Evolutionary conservation across 2,797 vertebrate genomes (phyloP).

Genomic region (Sternarchorhynchus goeldii): DNA sequence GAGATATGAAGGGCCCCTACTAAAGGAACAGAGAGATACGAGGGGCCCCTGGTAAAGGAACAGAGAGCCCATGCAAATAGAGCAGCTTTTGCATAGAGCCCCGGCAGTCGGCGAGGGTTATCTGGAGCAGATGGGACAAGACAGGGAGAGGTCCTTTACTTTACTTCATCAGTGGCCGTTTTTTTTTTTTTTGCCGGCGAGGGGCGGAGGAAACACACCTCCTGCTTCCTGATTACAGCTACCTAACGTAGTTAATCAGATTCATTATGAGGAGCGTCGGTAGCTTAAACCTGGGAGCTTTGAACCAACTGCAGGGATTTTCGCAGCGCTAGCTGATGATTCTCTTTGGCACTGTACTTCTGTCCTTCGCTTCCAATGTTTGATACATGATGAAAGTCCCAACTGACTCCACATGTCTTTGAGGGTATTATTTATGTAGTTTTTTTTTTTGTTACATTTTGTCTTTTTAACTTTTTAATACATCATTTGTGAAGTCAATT

Average conservation of each 20-base stretch:
- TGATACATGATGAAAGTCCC: constrained; percentile 19
- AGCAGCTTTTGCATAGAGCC: constrained; percentile 38
- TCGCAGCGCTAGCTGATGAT: constrained; percentile 16
- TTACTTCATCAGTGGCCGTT: constrained; percentile 40
- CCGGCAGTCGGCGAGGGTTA: constrained; percentile 35
- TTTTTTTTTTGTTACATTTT: too few relatives aligned
- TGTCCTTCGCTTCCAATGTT: constrained; percentile 18
- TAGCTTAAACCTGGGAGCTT: constrained; percentile 23
- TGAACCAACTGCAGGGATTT: constrained; percentile 32
- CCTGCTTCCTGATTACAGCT: constrained; percentile 26
- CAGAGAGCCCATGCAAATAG: constrained; percentile 54
- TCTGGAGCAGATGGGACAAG: constrained; percentile 43
- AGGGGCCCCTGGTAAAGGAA: not conserved
- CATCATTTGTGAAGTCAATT: constrained; percentile 15
- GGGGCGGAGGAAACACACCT: constrained; percentile 27
- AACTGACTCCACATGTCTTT: constrained; percentile 11
- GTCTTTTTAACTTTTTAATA: constrained; percentile 1
- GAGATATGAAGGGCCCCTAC: constrained; percentile 53
- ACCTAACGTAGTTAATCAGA: constrained; percentile 15
- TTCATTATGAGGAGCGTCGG: constrained; percentile 16
- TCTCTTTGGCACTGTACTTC: constrained; percentile 19
- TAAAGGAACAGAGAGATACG: too few relatives aligned
- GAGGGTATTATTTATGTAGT: not conserved
- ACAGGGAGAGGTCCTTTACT: constrained; percentile 6
- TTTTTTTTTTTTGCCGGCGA: constrained; percentile 8